Evolutionary conservation across 1,140 invertebrate genomes (phyloP).

Genomic region (Periplaneta americana): DNA sequence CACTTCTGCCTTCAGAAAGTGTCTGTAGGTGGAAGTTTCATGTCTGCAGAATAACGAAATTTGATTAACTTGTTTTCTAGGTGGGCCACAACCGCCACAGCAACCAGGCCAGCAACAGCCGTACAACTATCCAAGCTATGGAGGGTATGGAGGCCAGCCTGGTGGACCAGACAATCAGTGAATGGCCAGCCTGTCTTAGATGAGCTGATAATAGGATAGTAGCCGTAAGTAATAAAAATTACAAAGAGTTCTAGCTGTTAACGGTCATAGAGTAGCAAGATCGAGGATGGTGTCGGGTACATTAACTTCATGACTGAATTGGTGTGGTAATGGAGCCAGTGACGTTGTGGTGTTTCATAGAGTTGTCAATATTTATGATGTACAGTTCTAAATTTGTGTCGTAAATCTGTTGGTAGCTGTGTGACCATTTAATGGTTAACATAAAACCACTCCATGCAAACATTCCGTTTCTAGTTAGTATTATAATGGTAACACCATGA

Average conservation of each 20-base stretch:
- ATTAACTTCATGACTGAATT: background rate
- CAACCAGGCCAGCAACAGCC: conserved; percentile 5
- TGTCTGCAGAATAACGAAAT: too few relatives aligned
- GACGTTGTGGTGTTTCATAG: background rate
- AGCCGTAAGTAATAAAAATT: background rate
- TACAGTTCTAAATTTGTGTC: too few relatives aligned
- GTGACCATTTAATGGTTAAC: too few relatives aligned
- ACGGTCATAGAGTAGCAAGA: background rate
- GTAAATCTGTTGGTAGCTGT: too few relatives aligned
- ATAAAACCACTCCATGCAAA: too few relatives aligned
- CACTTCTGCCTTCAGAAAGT: too few relatives aligned
- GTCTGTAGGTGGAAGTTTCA: too few relatives aligned
- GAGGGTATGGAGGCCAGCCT: conserved; percentile 10
- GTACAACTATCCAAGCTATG: conserved; percentile 8
- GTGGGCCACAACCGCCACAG: conserved; percentile 9
- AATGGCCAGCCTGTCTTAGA: background rate
- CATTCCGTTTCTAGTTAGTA: too few relatives aligned
- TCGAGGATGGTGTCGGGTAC: background rate
- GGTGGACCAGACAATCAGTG: conserved; percentile 15
- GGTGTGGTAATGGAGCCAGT: background rate
- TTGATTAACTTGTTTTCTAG: background rate
- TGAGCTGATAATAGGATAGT: background rate
- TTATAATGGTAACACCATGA: too few relatives aligned
- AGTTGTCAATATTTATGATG: too few relatives aligned
- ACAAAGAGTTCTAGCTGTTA: background rate